Conservation (phyloP, 2,888 invertebrate genomes). For the Proisotoma minuta region DNA sequence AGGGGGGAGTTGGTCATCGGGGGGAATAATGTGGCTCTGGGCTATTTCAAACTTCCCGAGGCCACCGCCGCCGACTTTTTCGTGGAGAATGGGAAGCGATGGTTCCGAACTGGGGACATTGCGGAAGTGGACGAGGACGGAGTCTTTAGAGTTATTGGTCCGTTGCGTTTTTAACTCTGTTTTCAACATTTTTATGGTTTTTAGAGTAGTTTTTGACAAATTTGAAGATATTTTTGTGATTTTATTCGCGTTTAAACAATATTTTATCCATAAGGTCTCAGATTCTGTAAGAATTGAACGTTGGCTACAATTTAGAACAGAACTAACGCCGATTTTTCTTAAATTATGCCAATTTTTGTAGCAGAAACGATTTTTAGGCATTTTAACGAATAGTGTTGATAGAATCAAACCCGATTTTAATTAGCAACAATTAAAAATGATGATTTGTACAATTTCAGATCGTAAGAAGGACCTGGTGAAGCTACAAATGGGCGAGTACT, state of each 20-base stretch:
- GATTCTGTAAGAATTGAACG: too few species aligned
- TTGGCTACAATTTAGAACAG: too few species aligned
- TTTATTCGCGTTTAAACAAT: not conserved
- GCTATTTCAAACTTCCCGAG: conserved; percentile 85
- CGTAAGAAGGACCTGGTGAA: conserved; percentile 98
- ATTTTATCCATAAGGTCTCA: too few species aligned
- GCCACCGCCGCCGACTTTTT: conserved; percentile 73
- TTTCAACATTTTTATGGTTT: not conserved
- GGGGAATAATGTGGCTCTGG: conserved; percentile 84
- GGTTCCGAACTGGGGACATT: conserved; percentile 96
- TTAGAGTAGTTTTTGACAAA: not conserved
- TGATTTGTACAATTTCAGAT: too few species aligned
- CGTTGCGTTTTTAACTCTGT: too few species aligned
- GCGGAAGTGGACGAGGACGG: conserved; percentile 90
- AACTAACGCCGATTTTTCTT: too few species aligned
- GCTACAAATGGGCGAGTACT: conserved; percentile 94
- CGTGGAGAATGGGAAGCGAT: conserved; percentile 70
- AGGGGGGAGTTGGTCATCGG: conserved; percentile 67
- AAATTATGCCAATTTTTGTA: too few species aligned
- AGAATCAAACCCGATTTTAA: not conserved
- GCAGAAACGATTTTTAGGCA: not conserved
- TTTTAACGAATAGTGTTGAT: not conserved
- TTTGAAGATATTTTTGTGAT: conserved; percentile 47
- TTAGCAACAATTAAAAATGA: too few species aligned
- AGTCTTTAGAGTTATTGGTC: conserved; percentile 91